Percentiles rank a stretch among this genome's conserved stretches.
Conservation (phyloP, 2,888 invertebrate species). For the Venusia cambrica region DNA sequence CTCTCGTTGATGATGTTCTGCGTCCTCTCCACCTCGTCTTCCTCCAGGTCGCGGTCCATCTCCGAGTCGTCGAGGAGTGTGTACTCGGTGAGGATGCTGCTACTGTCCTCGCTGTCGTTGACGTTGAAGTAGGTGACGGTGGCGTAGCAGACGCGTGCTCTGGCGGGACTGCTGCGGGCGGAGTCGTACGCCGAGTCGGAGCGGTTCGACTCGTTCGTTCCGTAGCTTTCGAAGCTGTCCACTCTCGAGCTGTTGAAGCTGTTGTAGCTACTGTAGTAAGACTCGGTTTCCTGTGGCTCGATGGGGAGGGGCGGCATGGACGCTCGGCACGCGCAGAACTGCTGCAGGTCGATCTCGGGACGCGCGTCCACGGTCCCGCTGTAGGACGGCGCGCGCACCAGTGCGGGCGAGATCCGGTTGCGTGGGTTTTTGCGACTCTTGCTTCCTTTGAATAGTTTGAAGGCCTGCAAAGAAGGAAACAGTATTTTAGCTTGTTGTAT, state of each 20-base stretch:
- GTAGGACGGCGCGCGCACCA: slow-evolving; percentile 62
- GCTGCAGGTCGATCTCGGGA: slow-evolving; percentile 62
- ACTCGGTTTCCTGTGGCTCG: slow-evolving; percentile 54
- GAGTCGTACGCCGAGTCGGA: slow-evolving; percentile 74
- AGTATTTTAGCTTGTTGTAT: too few species aligned
- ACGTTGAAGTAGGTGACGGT: slow-evolving; percentile 72
- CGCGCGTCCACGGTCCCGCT: slow-evolving; percentile 70
- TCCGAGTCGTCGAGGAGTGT: slow-evolving; percentile 65
- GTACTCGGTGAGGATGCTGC: slow-evolving; percentile 71
- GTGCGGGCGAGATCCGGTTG: slow-evolving; percentile 64
- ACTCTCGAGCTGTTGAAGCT: slow-evolving; percentile 60
- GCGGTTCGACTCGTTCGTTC: slow-evolving; percentile 50
- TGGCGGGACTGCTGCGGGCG: slow-evolving; percentile 58
- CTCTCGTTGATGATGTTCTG: slow-evolving; percentile 74
- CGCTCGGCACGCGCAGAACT: slow-evolving; percentile 65
- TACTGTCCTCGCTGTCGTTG: slow-evolving; percentile 69
- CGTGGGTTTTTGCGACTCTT: slow-evolving; percentile 56
- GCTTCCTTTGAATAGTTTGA: slow-evolving; percentile 69
- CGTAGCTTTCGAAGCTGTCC: slow-evolving; percentile 54
- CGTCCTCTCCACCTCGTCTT: slow-evolving; percentile 49
- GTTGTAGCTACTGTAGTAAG: slow-evolving; percentile 58
- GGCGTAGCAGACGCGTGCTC: slow-evolving; percentile 60
- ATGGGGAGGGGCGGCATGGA: slow-evolving; percentile 52
- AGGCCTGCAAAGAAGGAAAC: slow-evolving; percentile 57
- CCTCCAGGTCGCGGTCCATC: slow-evolving; percentile 38